Base-by-base conservation (phyloP, 2,113 vertebrate species). In the Blennius ocellaris region DNA sequence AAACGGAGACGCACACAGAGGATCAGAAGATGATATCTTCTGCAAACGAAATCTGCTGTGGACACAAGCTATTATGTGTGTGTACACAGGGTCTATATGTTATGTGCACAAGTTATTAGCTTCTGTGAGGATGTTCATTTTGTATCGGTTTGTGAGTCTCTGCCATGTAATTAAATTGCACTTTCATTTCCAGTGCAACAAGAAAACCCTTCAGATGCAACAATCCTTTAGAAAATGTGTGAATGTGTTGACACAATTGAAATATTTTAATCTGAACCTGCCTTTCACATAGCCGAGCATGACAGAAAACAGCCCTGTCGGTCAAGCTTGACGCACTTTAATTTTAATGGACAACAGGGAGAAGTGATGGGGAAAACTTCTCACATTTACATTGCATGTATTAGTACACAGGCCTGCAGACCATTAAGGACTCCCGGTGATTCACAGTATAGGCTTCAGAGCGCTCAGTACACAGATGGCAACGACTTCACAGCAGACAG, bases 391-490 rank as follows among this genome's bases (percentile, higher is more conserved):
- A 43, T 10, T 10, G 41, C 41, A 10, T 43, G 7, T 30, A 30
- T 30, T 30, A 30, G 21, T 30, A 30, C 21, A 30, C 21, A 30
- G 21, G 21, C 21, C 21, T 30, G 21, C 21, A 30, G 4, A 30
- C 21, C 21, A 30, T 30, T 30, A 30, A 30, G 21, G 21, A 30
- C 21, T 30, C 21, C 21, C 21, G 4, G 21, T 30, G 21, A 30
- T 30, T 30, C 21, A 30, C 21, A 4, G 41, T 43, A 10, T 39
- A 16, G 54, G 16, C n/a, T 48, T 36, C 53, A 41, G 4, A 49
- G 43, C 21, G 67, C 16, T 51, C 37, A 8, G 21, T 49, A 45
- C 53, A 56, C 65, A 68, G 65, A 56, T 56, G 65, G 43, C 43
- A 21, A 6, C 45, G 43, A 12, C 53, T 45, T 44, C 68, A 51